These are phyloP conservation scores for Arvicanthis niloticus DNA, from an alignment of 2,113 vertebrate species.

Conservation along the genomic window DNA sequence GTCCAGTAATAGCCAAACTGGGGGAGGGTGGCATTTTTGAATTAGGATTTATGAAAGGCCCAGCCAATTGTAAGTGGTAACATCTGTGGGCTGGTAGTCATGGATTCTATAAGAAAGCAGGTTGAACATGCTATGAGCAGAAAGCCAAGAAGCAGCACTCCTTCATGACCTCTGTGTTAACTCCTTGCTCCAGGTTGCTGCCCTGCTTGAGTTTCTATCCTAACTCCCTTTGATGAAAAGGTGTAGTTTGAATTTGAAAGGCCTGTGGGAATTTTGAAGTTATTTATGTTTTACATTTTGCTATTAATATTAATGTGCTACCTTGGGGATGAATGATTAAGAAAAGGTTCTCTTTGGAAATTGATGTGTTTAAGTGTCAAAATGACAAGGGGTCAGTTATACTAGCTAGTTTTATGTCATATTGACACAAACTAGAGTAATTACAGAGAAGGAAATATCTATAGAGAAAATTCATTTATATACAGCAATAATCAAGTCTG, in stretches of 20 bases:
- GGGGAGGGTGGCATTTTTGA: neutral
- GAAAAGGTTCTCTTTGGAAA: neutral
- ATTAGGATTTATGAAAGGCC: neutral
- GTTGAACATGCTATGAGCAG: neutral
- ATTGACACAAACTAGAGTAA: neutral
- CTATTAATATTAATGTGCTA: neutral
- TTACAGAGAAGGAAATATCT: neutral
- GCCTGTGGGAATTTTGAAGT: neutral
- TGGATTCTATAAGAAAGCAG: neutral
- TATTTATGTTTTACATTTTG: neutral
- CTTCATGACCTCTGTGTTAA: neutral
- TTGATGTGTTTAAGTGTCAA: neutral
- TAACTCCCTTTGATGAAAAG: neutral
- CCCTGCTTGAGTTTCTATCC: neutral
- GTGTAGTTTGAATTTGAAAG: neutral
- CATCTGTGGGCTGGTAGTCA: neutral
- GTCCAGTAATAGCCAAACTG: neutral
- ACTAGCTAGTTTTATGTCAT: neutral
- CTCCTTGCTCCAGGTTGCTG: neutral
- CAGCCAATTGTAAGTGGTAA: too few relatives aligned
- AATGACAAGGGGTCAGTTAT: neutral
- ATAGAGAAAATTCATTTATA: neutral
- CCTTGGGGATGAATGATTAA: neutral
- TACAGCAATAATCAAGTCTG: neutral
- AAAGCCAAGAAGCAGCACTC: neutral